Percentiles rank a stretch among this genome's conserved stretches.
These are phyloP conservation scores for Diachasmimorpha longicaudata DNA, from an alignment of 1,140 invertebrate genomes.

Conservation along the genomic window DNA sequence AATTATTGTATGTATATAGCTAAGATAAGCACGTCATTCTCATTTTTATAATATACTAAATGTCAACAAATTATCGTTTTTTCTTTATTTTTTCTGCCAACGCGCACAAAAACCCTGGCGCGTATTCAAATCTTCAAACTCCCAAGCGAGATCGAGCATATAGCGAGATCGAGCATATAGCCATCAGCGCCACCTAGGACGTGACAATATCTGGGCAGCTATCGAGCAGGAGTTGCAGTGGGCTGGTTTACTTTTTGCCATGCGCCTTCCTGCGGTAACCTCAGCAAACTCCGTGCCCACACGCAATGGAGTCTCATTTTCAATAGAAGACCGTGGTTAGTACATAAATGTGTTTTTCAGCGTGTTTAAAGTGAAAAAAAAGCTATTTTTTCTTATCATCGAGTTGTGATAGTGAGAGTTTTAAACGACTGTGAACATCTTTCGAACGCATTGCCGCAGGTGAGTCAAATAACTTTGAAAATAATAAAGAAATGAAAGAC, in stretches of 20 bases:
- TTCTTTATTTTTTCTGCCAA: too few species aligned
- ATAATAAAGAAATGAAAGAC: constrained; percentile 14
- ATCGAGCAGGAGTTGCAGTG: too few species aligned
- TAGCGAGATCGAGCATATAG: too few species aligned
- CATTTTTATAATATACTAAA: too few species aligned
- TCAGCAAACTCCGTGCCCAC: constrained; percentile 53
- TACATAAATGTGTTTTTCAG: constrained; percentile 50
- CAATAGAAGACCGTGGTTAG: constrained; percentile 46
- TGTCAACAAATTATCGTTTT: too few species aligned
- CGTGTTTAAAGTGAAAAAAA: constrained; percentile 43
- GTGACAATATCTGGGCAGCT: too few species aligned
- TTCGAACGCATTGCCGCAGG: constrained; percentile 43
- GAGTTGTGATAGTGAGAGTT: constrained; percentile 48
- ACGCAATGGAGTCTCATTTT: constrained; percentile 56
- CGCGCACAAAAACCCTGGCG: too few species aligned
- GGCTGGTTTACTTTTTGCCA: constrained; percentile 15
- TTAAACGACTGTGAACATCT: constrained; percentile 42
- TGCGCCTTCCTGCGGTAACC: constrained; percentile 38
- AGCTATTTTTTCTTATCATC: constrained; percentile 35
- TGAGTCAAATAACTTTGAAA: constrained; percentile 25
- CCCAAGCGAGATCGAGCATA: too few species aligned
- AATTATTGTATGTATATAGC: too few species aligned
- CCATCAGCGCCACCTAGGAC: too few species aligned
- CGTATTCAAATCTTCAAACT: too few species aligned
- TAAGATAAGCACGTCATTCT: too few species aligned